Evolutionary conservation across 2,797 vertebrate species (phyloP), one percentile per base, ranked within the genome.

Genomic region (Urosaurus nigricauda): DNA sequence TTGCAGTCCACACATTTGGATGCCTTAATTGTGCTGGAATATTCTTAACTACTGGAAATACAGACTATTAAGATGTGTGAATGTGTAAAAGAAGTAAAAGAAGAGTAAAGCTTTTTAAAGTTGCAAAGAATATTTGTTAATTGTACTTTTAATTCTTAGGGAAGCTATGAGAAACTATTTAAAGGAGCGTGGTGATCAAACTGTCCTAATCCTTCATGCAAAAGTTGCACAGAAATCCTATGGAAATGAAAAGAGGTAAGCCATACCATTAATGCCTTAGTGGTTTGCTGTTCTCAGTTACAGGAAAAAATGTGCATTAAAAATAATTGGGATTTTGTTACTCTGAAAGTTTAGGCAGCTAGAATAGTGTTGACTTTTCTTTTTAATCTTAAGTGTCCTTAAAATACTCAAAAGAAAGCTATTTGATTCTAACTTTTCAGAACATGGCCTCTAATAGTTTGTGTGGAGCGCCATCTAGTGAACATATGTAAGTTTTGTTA

Each of bases 181-280:
- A 94, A 99, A 99, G 96, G 99, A 99, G 95, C 97, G 99, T 96
- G 99, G 98, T 35, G 99, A 99, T 98, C 99, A 99, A 96, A 99
- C 98, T 58, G 98, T 99, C 92, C 98, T 99, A 96, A 99, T 99
- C 96, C 98, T 99, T 94, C 99, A 99, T 8, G 99, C 99, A 2
- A 99, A 99, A 97, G 99, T 99, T 97, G 99, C 99, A 94, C 99
- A 99, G 96, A 99, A 99, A 95, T 99, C 98, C 0, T 99, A 99
- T 8, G 99, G 99, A 94, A 99, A 99, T 96, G 98, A 99, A 93
- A 99, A 99, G 97, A 98, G 99, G 99, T 99, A 95, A 95, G 92
- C 74, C 80, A 78, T 32, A 37, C n/a, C 3, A 58, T 24, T 17
- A 24, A 5, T 37, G 32, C 65, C 11, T 79, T 37, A 43, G 73